phyloP scores from a whole-genome alignment of 2,113 vertebrate species.

The Nyctereutes procyonoides region DNA sequence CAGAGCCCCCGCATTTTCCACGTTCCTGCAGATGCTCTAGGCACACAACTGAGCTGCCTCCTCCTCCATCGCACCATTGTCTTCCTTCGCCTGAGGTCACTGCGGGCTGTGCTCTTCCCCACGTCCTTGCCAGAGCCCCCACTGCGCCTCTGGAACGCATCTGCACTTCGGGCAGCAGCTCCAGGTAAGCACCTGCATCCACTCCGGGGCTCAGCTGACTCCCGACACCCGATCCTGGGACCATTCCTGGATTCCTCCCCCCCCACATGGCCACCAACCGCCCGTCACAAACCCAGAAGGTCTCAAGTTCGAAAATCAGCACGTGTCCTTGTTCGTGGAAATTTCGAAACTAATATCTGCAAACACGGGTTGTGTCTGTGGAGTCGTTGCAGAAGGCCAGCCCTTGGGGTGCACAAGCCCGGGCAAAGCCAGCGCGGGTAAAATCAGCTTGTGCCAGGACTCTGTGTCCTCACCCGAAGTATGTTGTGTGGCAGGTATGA shows the following conservation, averaged over 20 bases:
- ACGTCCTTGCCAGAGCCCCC: not conserved
- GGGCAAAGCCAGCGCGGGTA: accelerated
- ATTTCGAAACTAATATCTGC: not conserved
- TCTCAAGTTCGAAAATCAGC: accelerated
- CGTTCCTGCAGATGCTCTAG: not conserved
- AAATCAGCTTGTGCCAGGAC: accelerated
- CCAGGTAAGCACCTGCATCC: not conserved
- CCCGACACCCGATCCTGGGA: too few relatives aligned
- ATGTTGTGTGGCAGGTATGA: accelerated
- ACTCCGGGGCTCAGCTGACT: accelerated
- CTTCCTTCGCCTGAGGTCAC: too few relatives aligned
- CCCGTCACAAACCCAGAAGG: accelerated
- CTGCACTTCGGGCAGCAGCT: accelerated
- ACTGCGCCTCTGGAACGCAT: accelerated
- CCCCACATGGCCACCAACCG: accelerated
- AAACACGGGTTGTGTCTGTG: accelerated
- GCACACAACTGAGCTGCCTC: accelerated
- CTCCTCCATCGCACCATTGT: accelerated
- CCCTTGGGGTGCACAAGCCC: too few relatives aligned
- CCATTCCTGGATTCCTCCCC: accelerated
- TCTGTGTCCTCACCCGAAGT: accelerated
- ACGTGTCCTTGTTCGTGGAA: accelerated
- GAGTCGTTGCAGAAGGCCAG: too few relatives aligned
- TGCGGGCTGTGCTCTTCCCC: not conserved
- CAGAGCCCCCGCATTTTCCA: not conserved